Percentiles rank a stretch among this genome's conserved stretches.
These are phyloP conservation scores for human DNA, from an alignment of 2,113 vertebrate species.

Conservation along the genomic window DNA sequence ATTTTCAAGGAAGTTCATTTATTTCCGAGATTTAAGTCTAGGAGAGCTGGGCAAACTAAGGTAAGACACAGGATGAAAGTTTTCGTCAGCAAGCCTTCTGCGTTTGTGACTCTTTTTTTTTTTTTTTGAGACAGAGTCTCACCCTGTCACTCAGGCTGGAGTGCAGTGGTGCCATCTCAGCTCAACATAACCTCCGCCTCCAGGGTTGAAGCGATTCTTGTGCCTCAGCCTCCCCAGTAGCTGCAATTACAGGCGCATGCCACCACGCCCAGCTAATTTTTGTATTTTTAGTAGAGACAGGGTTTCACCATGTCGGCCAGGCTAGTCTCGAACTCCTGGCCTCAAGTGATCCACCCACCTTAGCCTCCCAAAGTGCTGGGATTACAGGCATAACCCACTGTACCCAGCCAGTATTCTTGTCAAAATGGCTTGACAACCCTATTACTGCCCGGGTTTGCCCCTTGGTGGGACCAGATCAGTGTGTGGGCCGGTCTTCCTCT, in stretches of 20 bases:
- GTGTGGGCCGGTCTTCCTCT: accelerated
- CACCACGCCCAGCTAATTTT: accelerated
- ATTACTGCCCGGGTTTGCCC: accelerated
- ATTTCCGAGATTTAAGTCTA: not conserved
- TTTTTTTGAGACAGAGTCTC: accelerated
- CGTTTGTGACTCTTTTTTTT: accelerated
- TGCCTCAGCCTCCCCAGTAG: too few species aligned
- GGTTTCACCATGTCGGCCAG: too few species aligned
- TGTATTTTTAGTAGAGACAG: too few species aligned
- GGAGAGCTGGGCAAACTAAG: not conserved
- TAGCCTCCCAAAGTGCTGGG: too few species aligned
- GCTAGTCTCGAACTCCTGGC: too few species aligned
- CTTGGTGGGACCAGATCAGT: accelerated
- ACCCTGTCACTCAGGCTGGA: not conserved
- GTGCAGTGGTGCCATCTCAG: too few species aligned
- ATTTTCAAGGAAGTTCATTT: not conserved
- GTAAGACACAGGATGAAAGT: not conserved
- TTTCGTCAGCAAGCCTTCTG: not conserved
- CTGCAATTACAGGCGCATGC: accelerated
- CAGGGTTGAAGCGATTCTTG: too few species aligned
- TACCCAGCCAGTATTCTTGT: too few species aligned
- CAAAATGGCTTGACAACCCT: not conserved
- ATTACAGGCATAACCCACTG: too few species aligned
- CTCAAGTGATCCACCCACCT: too few species aligned
- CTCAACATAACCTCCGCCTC: too few species aligned